phyloP scores from a whole-genome alignment of 23 tunicate genomes.

The Halocynthia aurantium region DNA sequence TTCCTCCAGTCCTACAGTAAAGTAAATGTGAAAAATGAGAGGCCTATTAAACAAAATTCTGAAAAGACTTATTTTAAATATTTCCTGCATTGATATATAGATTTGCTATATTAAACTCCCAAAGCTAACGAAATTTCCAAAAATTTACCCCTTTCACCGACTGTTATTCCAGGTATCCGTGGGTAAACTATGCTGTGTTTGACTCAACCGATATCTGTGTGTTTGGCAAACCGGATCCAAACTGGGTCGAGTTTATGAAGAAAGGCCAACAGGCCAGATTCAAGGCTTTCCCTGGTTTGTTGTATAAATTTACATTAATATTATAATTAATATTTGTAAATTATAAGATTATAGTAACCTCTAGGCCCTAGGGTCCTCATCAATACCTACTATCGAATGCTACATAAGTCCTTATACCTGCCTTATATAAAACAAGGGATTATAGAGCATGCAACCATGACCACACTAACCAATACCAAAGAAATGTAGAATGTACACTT shows the following conservation, averaged over 20 bases:
- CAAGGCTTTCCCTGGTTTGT: conserved; percentile 26
- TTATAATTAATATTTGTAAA: not conserved
- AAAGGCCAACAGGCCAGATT: not conserved
- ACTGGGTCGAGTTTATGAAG: conserved; percentile 19
- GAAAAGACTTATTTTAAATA: not conserved
- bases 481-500: not conserved
- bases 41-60: not conserved
- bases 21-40: not conserved
- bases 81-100: not conserved
- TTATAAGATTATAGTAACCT: too few relatives aligned
- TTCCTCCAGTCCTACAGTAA: not conserved
- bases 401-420: too few relatives aligned
- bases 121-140: too few relatives aligned
- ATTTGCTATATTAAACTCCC: not conserved
- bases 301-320: not conserved
- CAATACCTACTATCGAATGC: too few relatives aligned
- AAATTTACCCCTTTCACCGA: too few relatives aligned
- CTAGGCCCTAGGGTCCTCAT: too few relatives aligned
- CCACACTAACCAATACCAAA: not conserved
- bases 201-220: conserved; percentile 30
- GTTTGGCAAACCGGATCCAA: conserved; percentile 39
- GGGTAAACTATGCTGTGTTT: conserved; percentile 49
- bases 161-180: conserved; percentile 19
- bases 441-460: too few relatives aligned
- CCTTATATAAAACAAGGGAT: too few relatives aligned